phyloP scores from a whole-genome alignment of 2,797 vertebrate genomes.

The Lepilemur ruficaudatus region DNA sequence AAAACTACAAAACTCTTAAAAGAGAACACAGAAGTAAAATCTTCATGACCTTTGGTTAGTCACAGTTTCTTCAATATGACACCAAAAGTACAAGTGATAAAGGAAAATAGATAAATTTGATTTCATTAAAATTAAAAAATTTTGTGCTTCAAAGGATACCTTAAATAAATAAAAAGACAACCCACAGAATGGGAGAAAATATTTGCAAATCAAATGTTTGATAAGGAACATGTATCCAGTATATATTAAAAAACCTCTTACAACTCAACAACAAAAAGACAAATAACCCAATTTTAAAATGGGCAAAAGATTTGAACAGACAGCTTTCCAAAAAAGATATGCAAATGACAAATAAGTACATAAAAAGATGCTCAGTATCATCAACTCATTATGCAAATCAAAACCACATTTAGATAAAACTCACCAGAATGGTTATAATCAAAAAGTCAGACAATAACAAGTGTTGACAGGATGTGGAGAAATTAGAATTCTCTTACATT shows the following conservation, averaged over 20 bases:
- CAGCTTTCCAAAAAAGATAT: neutral
- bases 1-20: slow-evolving; percentile 1
- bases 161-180: slow-evolving; percentile 4
- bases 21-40: slow-evolving; percentile 12
- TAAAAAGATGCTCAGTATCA: neutral
- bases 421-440: neutral
- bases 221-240: neutral
- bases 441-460: neutral
- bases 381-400: neutral
- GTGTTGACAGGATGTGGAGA: neutral
- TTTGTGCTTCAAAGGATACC: neutral
- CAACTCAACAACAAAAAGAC: neutral
- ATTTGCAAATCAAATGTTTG: neutral
- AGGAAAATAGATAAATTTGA: neutral
- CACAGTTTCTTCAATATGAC: neutral
- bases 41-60: neutral
- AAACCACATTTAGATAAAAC: slow-evolving; percentile 17
- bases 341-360: neutral
- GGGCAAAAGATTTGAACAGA: neutral
- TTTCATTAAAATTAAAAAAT: slow-evolving; percentile 27
- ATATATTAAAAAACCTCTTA: neutral
- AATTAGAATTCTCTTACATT: neutral
- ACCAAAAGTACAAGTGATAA: slow-evolving; percentile 18
- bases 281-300: neutral
- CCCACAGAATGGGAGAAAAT: neutral